These are phyloP conservation scores for Melanotus villosus DNA, from an alignment of 2,888 invertebrate species.

Conservation along the genomic window DNA sequence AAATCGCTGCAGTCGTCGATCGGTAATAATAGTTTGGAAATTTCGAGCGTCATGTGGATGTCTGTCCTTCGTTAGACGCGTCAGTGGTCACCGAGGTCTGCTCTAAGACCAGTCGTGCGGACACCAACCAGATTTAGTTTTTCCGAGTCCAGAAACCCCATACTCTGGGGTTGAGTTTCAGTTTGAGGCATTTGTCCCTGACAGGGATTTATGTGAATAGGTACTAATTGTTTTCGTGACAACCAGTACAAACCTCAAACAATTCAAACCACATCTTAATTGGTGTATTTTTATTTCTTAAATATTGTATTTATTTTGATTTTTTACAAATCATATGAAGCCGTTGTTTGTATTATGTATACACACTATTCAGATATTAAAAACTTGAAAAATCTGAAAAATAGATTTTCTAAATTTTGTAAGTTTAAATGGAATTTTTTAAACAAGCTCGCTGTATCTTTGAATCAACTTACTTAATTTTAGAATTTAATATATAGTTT, in stretches of 20 bases:
- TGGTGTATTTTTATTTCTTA: constrained; percentile 16
- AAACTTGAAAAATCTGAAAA: too few species aligned
- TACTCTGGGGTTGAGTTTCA: constrained; percentile 52
- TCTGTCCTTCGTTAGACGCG: constrained; percentile 58
- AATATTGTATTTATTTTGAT: too few species aligned
- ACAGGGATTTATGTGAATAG: constrained; percentile 61
- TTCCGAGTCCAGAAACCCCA: constrained; percentile 58
- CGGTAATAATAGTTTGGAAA: constrained; percentile 28
- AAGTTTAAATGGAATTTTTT: too few species aligned
- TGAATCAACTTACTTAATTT: too few species aligned
- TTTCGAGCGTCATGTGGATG: constrained; percentile 29
- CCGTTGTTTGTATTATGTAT: too few species aligned
- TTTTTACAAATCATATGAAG: too few species aligned
- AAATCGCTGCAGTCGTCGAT: background rate
- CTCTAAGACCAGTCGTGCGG: constrained; percentile 61
- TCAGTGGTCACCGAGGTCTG: constrained; percentile 55
- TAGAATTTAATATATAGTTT: too few species aligned
- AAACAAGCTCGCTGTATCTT: too few species aligned
- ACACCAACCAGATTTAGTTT: constrained; percentile 61
- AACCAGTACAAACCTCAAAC: constrained; percentile 22
- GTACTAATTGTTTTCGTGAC: constrained; percentile 57
- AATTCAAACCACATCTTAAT: constrained; percentile 28
- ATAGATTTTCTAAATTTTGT: too few species aligned
- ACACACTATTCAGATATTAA: too few species aligned
- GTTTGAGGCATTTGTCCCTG: constrained; percentile 60